A percentile compares a stretch with the other conserved stretches of the same genome.
These are phyloP conservation scores for Centropus bengalensis DNA, from an alignment of 2,113 vertebrate genomes.

Conservation along the genomic window DNA sequence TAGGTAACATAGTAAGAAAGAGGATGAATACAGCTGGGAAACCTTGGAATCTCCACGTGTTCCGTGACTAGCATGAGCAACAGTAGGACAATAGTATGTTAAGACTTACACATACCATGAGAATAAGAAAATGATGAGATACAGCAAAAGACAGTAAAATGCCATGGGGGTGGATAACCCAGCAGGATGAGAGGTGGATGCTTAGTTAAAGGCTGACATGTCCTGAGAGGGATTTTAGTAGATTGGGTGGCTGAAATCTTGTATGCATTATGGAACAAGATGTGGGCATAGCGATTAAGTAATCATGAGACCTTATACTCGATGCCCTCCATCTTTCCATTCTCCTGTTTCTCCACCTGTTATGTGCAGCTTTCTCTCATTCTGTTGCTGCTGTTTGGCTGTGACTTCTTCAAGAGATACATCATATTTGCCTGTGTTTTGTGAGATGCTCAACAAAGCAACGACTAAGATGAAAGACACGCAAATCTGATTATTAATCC, in stretches of 20 bases:
- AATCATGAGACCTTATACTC: constrained; percentile 55
- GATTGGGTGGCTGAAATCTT: constrained; percentile 47
- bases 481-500: not conserved
- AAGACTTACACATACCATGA: not conserved
- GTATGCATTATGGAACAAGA: constrained; percentile 54
- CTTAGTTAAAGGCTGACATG: not conserved
- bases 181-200: not conserved
- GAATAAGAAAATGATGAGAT: not conserved
- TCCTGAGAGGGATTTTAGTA: constrained; percentile 14
- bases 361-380: not conserved
- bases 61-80: not conserved
- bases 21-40: not conserved
- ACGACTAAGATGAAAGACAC: not conserved
- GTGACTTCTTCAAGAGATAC: not conserved
- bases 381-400: not conserved
- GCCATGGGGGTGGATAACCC: not conserved
- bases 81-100: not conserved
- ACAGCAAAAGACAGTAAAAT: not conserved
- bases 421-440: not conserved
- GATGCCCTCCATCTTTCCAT: constrained; percentile 55
- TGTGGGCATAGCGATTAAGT: constrained; percentile 48
- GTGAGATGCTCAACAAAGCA: not conserved
- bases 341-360: constrained; percentile 59
- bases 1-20: not conserved
- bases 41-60: not conserved